Evolutionary conservation across 2,113 vertebrate species (phyloP).

Genomic region (Osmerus mordax): DNA sequence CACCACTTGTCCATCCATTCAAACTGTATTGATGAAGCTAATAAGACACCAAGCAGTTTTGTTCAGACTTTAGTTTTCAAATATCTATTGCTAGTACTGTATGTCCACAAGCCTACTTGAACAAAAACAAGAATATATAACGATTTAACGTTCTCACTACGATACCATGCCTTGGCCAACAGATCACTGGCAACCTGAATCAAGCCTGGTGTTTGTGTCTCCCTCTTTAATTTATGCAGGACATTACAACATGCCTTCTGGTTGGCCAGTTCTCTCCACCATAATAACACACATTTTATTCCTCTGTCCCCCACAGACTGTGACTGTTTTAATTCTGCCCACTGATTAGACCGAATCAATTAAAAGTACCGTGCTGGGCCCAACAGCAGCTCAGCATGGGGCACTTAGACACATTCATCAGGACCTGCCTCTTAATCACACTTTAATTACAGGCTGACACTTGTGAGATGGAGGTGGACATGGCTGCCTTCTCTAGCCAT

Average conservation of each 20-base stretch:
- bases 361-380: slow-evolving; percentile 68
- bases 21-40: too few relatives aligned
- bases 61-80: too few relatives aligned
- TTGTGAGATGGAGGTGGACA: slow-evolving; percentile 54
- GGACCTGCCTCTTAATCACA: slow-evolving; percentile 73
- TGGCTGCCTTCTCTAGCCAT: slow-evolving; percentile 36
- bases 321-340: slow-evolving; percentile 79
- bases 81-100: neutral
- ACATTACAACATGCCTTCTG: slow-evolving; percentile 65
- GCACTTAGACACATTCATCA: slow-evolving; percentile 73
- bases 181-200: slow-evolving; percentile 11
- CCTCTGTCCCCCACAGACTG: slow-evolving; percentile 62
- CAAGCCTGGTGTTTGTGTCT: slow-evolving; percentile 25
- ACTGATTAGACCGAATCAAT: slow-evolving; percentile 75
- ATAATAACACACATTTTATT: slow-evolving; percentile 58
- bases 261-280: slow-evolving; percentile 51
- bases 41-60: too few relatives aligned
- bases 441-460: slow-evolving; percentile 73
- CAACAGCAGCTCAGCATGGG: slow-evolving; percentile 69
- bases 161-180: slow-evolving; percentile 24
- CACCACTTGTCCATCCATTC: too few relatives aligned
- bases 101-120: neutral
- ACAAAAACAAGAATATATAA: neutral
- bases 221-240: slow-evolving; percentile 70
- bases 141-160: neutral